These are phyloP conservation scores for Papilio elwesi DNA, from an alignment of 2,888 invertebrate genomes.

Conservation along the genomic window DNA sequence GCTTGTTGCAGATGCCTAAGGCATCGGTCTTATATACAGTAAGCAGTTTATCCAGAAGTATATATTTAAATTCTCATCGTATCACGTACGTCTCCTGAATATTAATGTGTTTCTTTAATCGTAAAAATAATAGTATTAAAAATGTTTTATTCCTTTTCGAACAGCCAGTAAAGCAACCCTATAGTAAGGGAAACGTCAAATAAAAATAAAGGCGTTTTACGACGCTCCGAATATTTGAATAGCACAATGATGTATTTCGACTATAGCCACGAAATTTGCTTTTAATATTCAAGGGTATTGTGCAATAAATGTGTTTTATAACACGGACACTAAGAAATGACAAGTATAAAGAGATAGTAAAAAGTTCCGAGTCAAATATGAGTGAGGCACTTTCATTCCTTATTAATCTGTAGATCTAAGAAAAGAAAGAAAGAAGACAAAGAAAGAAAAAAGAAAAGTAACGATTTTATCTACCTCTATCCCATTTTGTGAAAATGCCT, in stretches of 20 bases:
- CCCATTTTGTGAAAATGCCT: too few species aligned
- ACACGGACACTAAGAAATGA: constrained; percentile 6
- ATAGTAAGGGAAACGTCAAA: constrained; percentile 27
- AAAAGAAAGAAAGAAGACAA: too few species aligned
- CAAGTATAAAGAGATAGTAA: background rate
- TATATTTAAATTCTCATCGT: background rate
- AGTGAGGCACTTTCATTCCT: too few species aligned
- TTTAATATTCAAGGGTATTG: constrained; percentile 20
- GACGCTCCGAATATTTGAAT: constrained; percentile 30
- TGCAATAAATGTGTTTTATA: constrained; percentile 3
- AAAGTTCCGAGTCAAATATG: too few species aligned
- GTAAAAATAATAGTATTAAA: constrained; percentile 21
- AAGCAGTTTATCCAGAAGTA: too few species aligned
- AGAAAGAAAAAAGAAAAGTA: too few species aligned
- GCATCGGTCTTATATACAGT: too few species aligned
- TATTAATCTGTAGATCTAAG: too few species aligned
- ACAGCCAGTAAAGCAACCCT: constrained; percentile 31
- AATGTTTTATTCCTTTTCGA: constrained; percentile 11
- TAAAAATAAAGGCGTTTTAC: constrained; percentile 31
- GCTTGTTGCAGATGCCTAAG: too few species aligned
- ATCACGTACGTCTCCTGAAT: background rate
- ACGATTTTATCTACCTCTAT: too few species aligned
- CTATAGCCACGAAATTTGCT: constrained; percentile 14
- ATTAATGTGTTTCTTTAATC: constrained; percentile 7
- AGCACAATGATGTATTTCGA: constrained; percentile 19